phyloP scores from a whole-genome alignment of 2,797 vertebrate genomes.

The Tokudaia muenninki region DNA sequence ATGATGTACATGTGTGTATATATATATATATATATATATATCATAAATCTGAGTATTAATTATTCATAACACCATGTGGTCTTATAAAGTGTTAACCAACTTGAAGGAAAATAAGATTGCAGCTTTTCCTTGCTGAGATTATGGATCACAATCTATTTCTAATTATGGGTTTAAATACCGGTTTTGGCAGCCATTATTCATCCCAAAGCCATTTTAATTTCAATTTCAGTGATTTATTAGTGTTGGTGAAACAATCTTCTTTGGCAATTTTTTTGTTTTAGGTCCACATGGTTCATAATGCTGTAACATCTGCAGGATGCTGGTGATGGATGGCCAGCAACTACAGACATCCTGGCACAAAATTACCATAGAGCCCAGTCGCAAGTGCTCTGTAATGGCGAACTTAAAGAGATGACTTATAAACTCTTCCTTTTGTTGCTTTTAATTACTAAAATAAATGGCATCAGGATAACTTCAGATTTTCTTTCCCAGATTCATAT shows the following conservation, averaged over 20 bases:
- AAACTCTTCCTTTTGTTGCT: constrained; percentile 69
- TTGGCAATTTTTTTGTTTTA: constrained; percentile 79
- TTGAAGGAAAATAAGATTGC: constrained; percentile 75
- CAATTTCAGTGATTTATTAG: constrained; percentile 84
- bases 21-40: not conserved
- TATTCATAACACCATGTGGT: constrained; percentile 65
- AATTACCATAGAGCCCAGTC: constrained; percentile 81
- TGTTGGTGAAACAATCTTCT: constrained; percentile 76
- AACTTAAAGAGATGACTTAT: constrained; percentile 76
- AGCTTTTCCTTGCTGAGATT: constrained; percentile 73
- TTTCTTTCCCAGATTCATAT: not conserved
- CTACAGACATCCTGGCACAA: constrained; percentile 78
- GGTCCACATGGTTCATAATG: constrained; percentile 81
- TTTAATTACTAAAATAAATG: constrained; percentile 43
- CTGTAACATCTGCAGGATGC: constrained; percentile 46
- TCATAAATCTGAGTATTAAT: constrained; percentile 55
- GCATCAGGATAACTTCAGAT: not conserved
- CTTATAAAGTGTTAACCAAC: constrained; percentile 57
- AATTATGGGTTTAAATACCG: constrained; percentile 78
- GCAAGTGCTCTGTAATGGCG: constrained; percentile 79
- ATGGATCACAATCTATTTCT: constrained; percentile 78
- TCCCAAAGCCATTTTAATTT: constrained; percentile 83
- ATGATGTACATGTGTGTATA: not conserved
- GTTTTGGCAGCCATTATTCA: constrained; percentile 77
- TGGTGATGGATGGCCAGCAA: constrained; percentile 80